Evolutionary conservation across 2,888 invertebrate genomes (phyloP), one percentile per base, ranked within the genome.

Genomic region (Chesias legatella): DNA sequence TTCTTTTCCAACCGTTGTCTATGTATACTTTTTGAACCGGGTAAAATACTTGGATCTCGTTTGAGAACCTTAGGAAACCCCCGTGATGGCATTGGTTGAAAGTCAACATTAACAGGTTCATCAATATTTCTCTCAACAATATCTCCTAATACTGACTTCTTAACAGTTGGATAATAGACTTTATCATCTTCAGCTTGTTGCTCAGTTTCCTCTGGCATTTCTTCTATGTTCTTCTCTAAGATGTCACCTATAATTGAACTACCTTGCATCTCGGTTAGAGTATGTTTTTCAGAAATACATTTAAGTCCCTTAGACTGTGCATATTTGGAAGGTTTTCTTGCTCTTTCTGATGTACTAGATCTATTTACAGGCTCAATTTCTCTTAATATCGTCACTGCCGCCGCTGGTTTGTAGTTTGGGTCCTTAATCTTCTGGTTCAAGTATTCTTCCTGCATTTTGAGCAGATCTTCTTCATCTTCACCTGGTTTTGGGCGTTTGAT

Each of bases 371-470:
- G 57, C 45, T 71, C 68, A n/a, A 57, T 63, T 23, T 58, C 63
- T 1, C 76, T 73, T 51, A 86, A 52, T 73, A 90, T 82, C 44
- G 90, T 77, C 7, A 92, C 86, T 62, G 90, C 90, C 0, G 93
- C 94, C 0, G 94, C 90, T 1, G 93, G 91, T 43, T 90, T 82
- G 35, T 91, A 73, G 31, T 79, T 79, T 13, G 88, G 84, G 53
- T 90, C 90, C 44, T 89, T 88, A 6, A 70, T 65, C 46, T 89
- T 90, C 51, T 91, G 86, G 25, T 71, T 81, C 10, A 92, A 68
- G 66, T 93, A 95, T 51, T 93, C 92, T 56, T 92, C 90, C 67
- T 95, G 94, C 90, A 94, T 91, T 41, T 89, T 90, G 10, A 95
- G 79, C 23, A 95, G 88, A 63, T 95, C 94, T 8, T 93, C 92